phyloP scores from a whole-genome alignment of 2,888 invertebrate species.

The Drosophila fulvimacula region DNA sequence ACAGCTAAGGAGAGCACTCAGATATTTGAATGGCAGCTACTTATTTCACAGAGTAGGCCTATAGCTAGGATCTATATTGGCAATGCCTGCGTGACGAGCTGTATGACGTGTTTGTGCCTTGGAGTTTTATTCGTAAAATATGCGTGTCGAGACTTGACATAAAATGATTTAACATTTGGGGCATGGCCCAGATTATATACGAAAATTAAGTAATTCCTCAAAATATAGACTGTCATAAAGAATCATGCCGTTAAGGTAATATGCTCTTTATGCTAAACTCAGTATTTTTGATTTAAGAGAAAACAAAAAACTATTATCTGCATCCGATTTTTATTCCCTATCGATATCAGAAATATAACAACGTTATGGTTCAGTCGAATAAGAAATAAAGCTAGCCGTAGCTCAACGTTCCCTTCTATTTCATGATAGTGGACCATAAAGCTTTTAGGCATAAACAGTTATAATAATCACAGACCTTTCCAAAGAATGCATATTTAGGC shows the following conservation, averaged over 20 bases:
- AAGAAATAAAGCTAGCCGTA: not conserved
- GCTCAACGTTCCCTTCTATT: not conserved
- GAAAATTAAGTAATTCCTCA: not conserved
- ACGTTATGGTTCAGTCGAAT: too few species aligned
- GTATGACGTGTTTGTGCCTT: slow-evolving; percentile 1
- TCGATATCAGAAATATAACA: too few species aligned
- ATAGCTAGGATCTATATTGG: slow-evolving; percentile 1
- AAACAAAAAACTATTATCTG: not conserved
- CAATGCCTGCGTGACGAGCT: slow-evolving; percentile 1
- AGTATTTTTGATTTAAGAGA: not conserved
- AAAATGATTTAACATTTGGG: slow-evolving; percentile 4
- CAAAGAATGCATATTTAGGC: slow-evolving; percentile 43
- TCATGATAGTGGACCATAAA: not conserved
- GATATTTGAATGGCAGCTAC: not conserved
- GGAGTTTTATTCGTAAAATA: not conserved
- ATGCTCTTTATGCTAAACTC: not conserved
- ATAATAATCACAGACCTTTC: slow-evolving; percentile 26
- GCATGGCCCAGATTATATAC: slow-evolving; percentile 1
- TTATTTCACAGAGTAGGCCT: not conserved
- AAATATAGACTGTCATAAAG: not conserved
- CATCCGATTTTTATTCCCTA: not conserved
- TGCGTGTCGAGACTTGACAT: slow-evolving; percentile 9
- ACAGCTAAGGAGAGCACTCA: not conserved
- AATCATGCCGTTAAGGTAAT: not conserved
- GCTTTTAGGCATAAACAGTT: slow-evolving; percentile 23